Base-by-base conservation (phyloP, 53 echinoderm and acorn worm species). In the Hippasteria phrygiana region DNA sequence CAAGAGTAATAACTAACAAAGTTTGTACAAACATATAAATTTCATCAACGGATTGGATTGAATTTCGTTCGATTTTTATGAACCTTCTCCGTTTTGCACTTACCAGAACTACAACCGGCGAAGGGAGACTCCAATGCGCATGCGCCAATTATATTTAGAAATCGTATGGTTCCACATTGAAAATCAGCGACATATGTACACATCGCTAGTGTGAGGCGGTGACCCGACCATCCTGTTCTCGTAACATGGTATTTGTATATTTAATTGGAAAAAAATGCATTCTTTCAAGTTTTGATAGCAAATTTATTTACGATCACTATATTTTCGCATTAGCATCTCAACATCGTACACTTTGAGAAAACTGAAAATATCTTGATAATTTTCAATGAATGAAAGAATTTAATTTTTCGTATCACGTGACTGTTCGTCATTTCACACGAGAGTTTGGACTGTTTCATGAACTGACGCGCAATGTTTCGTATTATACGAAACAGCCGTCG, bases 81-180 rank as follows among this genome's bases (percentile, higher is more conserved):
- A 29, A 64, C 43, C n/a, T 36, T 41, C 10, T 9, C 24, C 18
- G 39, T 3, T 32, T 53, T 71, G 50, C 12, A 51, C 85, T 85
- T 12, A 85, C 85, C 71, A 71, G 71, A 85, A 48, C 53, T 70
- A 71, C 85, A 71, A 51, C 85, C 85, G 85, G 85, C 39, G 40
- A 45, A 85, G 85, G 71, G 71, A 38, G 71, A 24, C 70, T n/a
- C 2, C 6, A 10, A 18, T 47, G 53, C 85, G 85, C 85, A 70
- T 48, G 85, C 85, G 81, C 85, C 48, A 48, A 33, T 33, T 16
- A 45, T 11, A 50, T 14, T 28, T 47, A n/a, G 5, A 40, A 81
- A 71, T 85, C 12, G 38, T 45, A 69, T 51, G 85, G 53, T 51
- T 70, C 85, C 85, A 43, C 38, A 63, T 33, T 34, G 55, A 17